A percentile compares a stretch with the other conserved stretches of the same genome.
Conservation (phyloP, 2,888 invertebrate species). For the Beris chalybata region DNA sequence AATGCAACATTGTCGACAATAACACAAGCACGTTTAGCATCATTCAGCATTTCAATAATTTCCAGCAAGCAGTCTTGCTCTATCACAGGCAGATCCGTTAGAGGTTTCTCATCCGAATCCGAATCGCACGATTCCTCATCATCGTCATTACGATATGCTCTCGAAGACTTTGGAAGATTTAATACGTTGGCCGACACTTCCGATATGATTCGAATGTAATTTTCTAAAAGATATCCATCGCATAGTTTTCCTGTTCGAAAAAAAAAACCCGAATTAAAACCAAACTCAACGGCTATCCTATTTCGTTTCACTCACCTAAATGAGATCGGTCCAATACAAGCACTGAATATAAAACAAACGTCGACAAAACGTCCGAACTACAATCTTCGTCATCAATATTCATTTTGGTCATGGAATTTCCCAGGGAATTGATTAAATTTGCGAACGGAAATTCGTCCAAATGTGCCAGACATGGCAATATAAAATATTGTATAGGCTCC, state of each 20-base stretch:
- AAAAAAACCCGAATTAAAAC: too few species aligned
- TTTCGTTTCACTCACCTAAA: constrained; percentile 43
- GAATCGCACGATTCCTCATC: constrained; percentile 47
- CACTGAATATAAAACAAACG: constrained; percentile 52
- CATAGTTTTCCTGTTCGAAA: constrained; percentile 44
- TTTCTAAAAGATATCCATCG: constrained; percentile 35
- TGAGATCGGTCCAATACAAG: constrained; percentile 52
- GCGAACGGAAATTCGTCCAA: constrained; percentile 60
- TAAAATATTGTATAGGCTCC: constrained; percentile 68
- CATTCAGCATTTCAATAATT: constrained; percentile 67
- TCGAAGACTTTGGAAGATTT: constrained; percentile 51
- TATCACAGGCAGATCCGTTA: constrained; percentile 43
- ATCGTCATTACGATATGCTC: constrained; percentile 42
- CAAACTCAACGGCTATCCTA: neutral
- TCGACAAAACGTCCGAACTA: constrained; percentile 41
- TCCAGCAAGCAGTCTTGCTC: constrained; percentile 51
- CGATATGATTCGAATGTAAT: constrained; percentile 52
- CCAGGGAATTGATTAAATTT: constrained; percentile 58
- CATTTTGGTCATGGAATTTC: constrained; percentile 54
- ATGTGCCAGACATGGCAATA: constrained; percentile 69
- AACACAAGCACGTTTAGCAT: constrained; percentile 60
- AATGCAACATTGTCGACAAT: constrained; percentile 57
- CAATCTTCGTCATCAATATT: constrained; percentile 39
- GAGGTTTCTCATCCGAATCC: constrained; percentile 46
- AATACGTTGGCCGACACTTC: constrained; percentile 52